These are phyloP conservation scores for Listronotus bonariensis DNA, from an alignment of 1,140 invertebrate genomes.

Conservation along the genomic window DNA sequence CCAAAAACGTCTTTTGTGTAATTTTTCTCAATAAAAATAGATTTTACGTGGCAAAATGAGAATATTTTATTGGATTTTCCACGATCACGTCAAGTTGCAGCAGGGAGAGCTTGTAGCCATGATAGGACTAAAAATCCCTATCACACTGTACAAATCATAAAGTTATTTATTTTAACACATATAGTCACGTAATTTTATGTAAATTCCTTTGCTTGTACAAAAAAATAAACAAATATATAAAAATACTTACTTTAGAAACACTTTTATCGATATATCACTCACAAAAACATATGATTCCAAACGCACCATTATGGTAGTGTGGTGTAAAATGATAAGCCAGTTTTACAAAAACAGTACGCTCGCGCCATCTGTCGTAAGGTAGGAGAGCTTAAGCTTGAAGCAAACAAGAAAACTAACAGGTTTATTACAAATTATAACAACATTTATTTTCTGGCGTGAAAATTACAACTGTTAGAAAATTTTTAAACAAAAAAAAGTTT, in stretches of 20 bases:
- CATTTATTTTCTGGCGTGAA: too few species aligned
- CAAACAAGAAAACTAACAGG: too few species aligned
- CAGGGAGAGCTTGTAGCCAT: slow-evolving; percentile 27
- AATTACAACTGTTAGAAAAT: too few species aligned
- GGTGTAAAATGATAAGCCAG: slow-evolving; percentile 41
- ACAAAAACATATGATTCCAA: slow-evolving; percentile 46
- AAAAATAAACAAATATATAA: not conserved
- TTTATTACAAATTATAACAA: too few species aligned
- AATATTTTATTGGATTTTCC: slow-evolving; percentile 20
- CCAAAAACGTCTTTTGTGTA: slow-evolving; percentile 4
- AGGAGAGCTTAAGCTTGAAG: too few species aligned
- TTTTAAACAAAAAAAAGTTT: too few species aligned
- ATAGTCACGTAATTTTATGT: too few species aligned
- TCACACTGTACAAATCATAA: slow-evolving; percentile 37
- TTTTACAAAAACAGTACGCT: slow-evolving; percentile 21
- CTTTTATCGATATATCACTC: slow-evolving; percentile 35
- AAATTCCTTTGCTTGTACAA: not conserved
- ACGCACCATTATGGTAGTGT: slow-evolving; percentile 45
- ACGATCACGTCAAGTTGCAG: slow-evolving; percentile 38
- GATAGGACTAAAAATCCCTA: slow-evolving; percentile 32
- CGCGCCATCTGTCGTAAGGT: slow-evolving; percentile 13
- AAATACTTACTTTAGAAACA: slow-evolving; percentile 35
- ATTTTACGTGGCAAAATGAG: slow-evolving; percentile 12
- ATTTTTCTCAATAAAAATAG: slow-evolving; percentile 15
- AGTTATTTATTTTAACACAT: not conserved